These are phyloP conservation scores for Melinaea menophilus DNA, from an alignment of 2,888 invertebrate genomes.

Conservation along the genomic window DNA sequence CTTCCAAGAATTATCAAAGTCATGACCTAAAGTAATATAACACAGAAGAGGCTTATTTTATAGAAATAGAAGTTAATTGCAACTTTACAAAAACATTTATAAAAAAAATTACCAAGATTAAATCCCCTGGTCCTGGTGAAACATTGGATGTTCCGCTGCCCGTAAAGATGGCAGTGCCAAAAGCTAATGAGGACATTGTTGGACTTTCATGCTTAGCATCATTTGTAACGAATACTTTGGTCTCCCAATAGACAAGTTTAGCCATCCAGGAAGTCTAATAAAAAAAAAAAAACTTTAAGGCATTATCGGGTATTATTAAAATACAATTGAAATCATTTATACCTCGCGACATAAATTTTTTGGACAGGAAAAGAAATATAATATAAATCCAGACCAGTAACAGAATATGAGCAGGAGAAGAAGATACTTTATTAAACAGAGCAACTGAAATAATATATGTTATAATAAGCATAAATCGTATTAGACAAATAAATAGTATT, in stretches of 20 bases:
- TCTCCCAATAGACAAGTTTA: slow-evolving; percentile 64
- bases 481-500: background rate
- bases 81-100: background rate
- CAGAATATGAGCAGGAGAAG: slow-evolving; percentile 52
- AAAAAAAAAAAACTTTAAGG: background rate
- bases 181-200: slow-evolving; percentile 47
- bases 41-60: background rate
- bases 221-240: slow-evolving; percentile 58
- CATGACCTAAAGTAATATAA: slow-evolving; percentile 44
- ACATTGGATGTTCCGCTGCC: slow-evolving; percentile 54
- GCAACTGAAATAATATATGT: slow-evolving; percentile 46
- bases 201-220: slow-evolving; percentile 61
- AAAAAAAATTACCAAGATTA: slow-evolving; percentile 44
- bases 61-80: background rate
- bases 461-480: slow-evolving; percentile 35
- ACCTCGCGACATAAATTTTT: slow-evolving; percentile 59
- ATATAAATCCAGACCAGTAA: slow-evolving; percentile 66
- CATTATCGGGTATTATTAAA: background rate
- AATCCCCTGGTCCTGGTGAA: slow-evolving; percentile 51
- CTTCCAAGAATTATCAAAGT: slow-evolving; percentile 50
- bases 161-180: slow-evolving; percentile 62
- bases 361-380: slow-evolving; percentile 62
- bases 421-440: slow-evolving; percentile 51
- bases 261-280: slow-evolving; percentile 63
- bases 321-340: slow-evolving; percentile 22